Evolutionary conservation across 2,888 invertebrate species (phyloP).

Genomic region (Parelbella ahira): DNA sequence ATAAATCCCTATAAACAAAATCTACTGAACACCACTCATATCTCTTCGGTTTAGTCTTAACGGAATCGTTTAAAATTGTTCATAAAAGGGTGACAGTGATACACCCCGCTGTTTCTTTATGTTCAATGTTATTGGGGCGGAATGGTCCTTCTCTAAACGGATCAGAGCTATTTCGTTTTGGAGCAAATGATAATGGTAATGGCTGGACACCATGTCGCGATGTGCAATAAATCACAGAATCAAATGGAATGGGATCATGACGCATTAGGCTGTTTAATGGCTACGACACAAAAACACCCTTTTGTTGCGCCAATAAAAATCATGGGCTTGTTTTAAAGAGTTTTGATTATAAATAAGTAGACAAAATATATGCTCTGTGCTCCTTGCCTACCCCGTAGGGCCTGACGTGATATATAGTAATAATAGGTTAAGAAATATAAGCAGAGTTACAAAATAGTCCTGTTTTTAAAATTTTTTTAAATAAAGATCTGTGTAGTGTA

Average conservation of each 20-base stretch:
- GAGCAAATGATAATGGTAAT: conserved; percentile 75
- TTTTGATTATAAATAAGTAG: no score
- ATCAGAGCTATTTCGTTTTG: conserved; percentile 66
- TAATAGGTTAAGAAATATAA: no score
- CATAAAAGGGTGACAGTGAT: conserved; percentile 71
- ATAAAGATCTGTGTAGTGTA: no score
- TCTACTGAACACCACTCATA: conserved; percentile 1
- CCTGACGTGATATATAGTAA: no score
- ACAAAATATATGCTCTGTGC: no score
- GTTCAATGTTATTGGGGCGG: conserved; percentile 67
- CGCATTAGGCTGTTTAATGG: conserved; percentile 22
- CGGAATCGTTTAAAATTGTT: conserved; percentile 23
- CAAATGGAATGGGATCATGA: conserved; percentile 28
- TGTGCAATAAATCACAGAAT: conserved; percentile 45
- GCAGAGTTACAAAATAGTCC: no score
- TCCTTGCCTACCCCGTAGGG: no score
- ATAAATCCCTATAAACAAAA: neutral
- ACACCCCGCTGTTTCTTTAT: conserved; percentile 75
- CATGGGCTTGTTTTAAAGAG: no score
- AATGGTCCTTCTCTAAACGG: conserved; percentile 63
- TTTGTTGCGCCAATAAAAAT: no score
- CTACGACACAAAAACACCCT: conserved; percentile 15
- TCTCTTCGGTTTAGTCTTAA: neutral
- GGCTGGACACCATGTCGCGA: conserved; percentile 67
- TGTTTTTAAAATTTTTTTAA: no score